Evolutionary conservation across 1,140 invertebrate species (phyloP).

Genomic region (Calliopsis andreniformis): DNA sequence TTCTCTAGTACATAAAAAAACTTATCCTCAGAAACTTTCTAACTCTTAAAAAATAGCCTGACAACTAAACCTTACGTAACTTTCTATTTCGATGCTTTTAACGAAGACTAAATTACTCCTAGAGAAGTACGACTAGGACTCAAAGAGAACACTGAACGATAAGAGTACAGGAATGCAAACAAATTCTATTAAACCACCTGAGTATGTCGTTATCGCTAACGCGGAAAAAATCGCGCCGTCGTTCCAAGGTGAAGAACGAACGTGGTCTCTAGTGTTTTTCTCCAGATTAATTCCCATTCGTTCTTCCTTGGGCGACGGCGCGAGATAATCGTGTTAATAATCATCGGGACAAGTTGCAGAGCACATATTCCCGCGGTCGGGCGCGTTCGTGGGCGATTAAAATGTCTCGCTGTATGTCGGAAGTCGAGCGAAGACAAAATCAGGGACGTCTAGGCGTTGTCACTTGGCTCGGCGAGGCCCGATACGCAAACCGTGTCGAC

Average conservation of each 20-base stretch:
- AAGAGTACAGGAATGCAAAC: too few species aligned
- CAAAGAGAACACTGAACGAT: too few species aligned
- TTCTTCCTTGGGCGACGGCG: constrained; percentile 8
- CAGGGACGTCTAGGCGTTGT: constrained; percentile 68
- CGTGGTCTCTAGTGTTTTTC: constrained; percentile 2
- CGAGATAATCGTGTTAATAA: constrained; percentile 43
- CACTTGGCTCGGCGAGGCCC: constrained; percentile 45
- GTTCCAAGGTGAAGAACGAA: constrained; percentile 2
- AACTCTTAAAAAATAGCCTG: too few species aligned
- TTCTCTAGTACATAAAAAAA: too few species aligned
- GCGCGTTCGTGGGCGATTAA: constrained; percentile 47
- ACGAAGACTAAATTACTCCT: too few species aligned
- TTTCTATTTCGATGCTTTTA: too few species aligned
- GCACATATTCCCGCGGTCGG: constrained; percentile 14
- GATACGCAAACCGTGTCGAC: constrained; percentile 63
- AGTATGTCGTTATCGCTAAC: neutral
- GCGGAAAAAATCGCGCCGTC: neutral
- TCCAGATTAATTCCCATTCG: constrained; percentile 16
- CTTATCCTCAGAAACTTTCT: too few species aligned
- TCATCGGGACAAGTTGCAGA: constrained; percentile 35
- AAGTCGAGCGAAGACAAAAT: constrained; percentile 62
- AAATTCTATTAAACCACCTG: neutral
- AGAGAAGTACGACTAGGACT: too few species aligned
- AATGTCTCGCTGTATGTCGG: constrained; percentile 54
- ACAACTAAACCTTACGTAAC: too few species aligned